These are phyloP conservation scores for Urophycis tenuis DNA, from an alignment of 2,797 vertebrate genomes.

Conservation along the genomic window DNA sequence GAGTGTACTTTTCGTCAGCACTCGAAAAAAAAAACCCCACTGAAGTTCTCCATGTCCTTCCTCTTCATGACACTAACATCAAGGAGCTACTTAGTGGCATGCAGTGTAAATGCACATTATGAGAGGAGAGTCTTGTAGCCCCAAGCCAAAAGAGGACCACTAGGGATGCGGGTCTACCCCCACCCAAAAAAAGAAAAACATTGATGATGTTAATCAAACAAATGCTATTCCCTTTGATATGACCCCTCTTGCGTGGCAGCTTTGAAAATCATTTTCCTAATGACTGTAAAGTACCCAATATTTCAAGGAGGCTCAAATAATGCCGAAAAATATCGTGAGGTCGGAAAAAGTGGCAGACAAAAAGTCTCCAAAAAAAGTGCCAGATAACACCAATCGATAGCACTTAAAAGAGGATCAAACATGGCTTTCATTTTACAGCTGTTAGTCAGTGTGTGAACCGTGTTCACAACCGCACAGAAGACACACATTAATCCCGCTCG, in stretches of 20 bases:
- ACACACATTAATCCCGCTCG: neutral
- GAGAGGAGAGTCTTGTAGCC: slow-evolving; percentile 37
- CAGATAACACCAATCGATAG: neutral
- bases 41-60: slow-evolving; percentile 9
- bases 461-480: neutral
- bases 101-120: slow-evolving; percentile 34
- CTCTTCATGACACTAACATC: slow-evolving; percentile 34
- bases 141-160: slow-evolving; percentile 30
- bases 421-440: neutral
- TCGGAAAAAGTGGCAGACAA: neutral
- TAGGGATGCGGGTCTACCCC: slow-evolving; percentile 17
- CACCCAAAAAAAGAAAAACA: slow-evolving; percentile 27
- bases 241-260: slow-evolving; percentile 24
- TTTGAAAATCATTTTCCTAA: slow-evolving; percentile 23
- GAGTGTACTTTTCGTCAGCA: neutral
- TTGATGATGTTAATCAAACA: slow-evolving; percentile 47
- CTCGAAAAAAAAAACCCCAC: neutral
- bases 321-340: neutral
- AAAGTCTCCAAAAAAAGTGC: neutral
- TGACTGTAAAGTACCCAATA: slow-evolving; percentile 19
- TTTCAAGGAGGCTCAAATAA: neutral
- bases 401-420: neutral
- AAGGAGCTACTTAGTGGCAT: slow-evolving; percentile 45
- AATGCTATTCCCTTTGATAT: slow-evolving; percentile 47
- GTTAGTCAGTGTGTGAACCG: neutral